Evolutionary conservation across 2,797 vertebrate species (phyloP).

Genomic region (Alosa sapidissima): DNA sequence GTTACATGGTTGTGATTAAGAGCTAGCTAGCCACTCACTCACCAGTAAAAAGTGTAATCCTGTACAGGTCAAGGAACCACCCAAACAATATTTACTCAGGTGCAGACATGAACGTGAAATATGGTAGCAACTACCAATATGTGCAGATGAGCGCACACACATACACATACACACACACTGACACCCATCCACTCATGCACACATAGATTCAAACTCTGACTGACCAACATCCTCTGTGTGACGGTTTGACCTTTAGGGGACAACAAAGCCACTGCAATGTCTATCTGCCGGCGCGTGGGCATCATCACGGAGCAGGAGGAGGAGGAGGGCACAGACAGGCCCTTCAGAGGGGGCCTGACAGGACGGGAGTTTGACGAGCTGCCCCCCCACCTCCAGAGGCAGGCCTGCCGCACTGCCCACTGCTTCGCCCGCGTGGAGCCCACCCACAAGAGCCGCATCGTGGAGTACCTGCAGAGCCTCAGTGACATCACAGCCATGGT

Average conservation of each 20-base stretch:
- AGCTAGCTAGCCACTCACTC: no score
- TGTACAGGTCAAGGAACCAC: no score
- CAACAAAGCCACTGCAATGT: conserved; percentile 79
- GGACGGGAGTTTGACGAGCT: conserved; percentile 80
- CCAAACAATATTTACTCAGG: no score
- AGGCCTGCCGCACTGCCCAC: conserved; percentile 67
- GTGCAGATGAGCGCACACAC: not conserved
- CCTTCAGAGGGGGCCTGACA: conserved; percentile 66
- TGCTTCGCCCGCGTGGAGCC: conserved; percentile 81
- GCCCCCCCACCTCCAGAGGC: conserved; percentile 73
- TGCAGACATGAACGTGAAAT: no score
- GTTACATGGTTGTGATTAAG: no score
- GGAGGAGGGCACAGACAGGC: conserved; percentile 61
- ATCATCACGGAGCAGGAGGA: conserved; percentile 81
- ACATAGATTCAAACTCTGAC: not conserved
- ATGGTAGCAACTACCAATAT: no score
- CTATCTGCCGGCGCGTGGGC: conserved; percentile 78
- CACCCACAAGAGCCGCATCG: conserved; percentile 79
- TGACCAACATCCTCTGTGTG: not conserved
- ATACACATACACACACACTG: not conserved
- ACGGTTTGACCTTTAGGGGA: conserved; percentile 63
- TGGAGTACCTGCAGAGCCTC: conserved; percentile 80
- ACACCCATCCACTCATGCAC: no score
- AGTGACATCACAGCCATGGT: conserved; percentile 81
- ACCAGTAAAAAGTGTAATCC: no score